These are phyloP conservation scores for Heliothis virescens DNA, from an alignment of 1,140 invertebrate species.

Conservation along the genomic window DNA sequence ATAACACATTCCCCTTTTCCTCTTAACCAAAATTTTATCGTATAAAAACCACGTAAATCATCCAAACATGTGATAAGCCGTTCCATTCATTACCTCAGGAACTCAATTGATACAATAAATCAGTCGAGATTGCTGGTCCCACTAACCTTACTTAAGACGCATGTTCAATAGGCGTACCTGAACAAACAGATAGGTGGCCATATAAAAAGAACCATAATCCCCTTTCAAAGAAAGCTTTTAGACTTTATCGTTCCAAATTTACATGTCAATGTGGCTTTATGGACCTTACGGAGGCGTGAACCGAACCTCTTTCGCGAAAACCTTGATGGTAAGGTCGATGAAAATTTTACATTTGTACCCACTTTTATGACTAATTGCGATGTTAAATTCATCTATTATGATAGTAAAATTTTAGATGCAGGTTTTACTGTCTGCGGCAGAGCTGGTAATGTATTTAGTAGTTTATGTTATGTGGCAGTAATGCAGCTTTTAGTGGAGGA, in stretches of 20 bases:
- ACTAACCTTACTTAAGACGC: slow-evolving; percentile 21
- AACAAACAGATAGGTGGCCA: slow-evolving; percentile 41
- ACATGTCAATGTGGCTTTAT: slow-evolving; percentile 48
- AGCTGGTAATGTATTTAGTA: not conserved
- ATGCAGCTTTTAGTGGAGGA: no score
- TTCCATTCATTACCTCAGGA: slow-evolving; percentile 16
- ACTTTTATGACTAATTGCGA: not conserved
- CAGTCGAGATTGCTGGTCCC: slow-evolving; percentile 23
- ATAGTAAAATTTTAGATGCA: not conserved
- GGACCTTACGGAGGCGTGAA: slow-evolving; percentile 29
- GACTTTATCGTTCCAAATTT: slow-evolving; percentile 46
- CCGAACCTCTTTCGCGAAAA: slow-evolving; percentile 3
- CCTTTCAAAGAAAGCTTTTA: slow-evolving; percentile 50
- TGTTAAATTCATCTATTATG: not conserved
- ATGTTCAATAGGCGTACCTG: slow-evolving; percentile 34
- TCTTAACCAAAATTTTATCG: not conserved
- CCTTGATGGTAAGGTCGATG: slow-evolving; percentile 11
- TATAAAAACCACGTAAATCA: slow-evolving; percentile 11
- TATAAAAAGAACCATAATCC: slow-evolving; percentile 47
- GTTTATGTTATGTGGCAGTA: no score
- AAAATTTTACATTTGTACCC: slow-evolving; percentile 23
- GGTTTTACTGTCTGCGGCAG: not conserved
- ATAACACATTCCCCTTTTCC: not conserved
- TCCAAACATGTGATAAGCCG: slow-evolving; percentile 21
- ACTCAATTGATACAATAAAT: slow-evolving; percentile 36